Evolutionary conservation across 1,140 invertebrate genomes (phyloP).

Genomic region (Triops cancriformis): DNA sequence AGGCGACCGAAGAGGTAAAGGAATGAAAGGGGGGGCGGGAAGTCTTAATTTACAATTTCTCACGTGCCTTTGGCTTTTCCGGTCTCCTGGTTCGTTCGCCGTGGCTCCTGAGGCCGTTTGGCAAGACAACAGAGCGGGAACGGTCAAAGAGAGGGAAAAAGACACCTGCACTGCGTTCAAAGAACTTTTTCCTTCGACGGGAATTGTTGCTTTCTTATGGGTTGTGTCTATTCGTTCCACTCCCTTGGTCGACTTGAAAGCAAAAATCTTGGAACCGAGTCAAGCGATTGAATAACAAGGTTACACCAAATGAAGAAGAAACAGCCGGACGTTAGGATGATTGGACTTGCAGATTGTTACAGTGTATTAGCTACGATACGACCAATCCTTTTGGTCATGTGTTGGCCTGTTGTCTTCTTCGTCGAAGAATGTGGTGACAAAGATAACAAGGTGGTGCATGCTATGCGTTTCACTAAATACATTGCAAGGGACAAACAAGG

Average conservation of each 20-base stretch:
- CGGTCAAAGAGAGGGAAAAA: background rate
- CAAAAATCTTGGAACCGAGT: background rate
- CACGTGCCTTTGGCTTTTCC: conserved; percentile 7
- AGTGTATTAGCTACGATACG: no score
- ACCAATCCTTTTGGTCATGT: no score
- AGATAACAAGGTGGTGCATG: no score
- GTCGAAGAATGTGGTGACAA: no score
- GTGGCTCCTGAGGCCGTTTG: background rate
- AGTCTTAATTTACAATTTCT: background rate
- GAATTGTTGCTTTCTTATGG: background rate
- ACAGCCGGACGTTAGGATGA: no score
- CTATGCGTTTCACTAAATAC: no score
- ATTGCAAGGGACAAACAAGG: no score
- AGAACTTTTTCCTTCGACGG: background rate
- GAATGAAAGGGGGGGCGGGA: background rate
- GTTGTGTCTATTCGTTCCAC: background rate
- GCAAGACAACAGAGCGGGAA: background rate
- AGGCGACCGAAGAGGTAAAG: background rate
- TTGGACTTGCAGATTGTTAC: no score
- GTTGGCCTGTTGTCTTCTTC: no score
- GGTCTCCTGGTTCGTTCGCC: background rate
- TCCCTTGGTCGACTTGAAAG: background rate
- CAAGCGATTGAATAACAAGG: background rate
- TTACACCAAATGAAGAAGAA: background rate
- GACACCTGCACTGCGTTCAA: background rate